phyloP scores from a whole-genome alignment of 2,888 invertebrate species.

The Hoplodrina ambigua region DNA sequence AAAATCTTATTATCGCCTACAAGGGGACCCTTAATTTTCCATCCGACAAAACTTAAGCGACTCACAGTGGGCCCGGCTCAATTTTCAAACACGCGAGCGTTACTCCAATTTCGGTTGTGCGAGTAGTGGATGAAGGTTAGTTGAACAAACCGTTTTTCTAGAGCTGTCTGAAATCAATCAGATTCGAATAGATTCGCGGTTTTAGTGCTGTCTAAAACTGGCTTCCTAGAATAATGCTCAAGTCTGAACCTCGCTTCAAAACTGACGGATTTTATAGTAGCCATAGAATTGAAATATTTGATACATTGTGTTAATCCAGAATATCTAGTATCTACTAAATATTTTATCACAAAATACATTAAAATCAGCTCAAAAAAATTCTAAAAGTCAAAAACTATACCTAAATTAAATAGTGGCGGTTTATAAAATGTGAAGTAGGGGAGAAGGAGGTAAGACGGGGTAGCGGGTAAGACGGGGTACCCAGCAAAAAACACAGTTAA shows the following conservation, averaged over 20 bases:
- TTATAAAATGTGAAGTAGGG: too few species aligned
- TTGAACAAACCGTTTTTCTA: conserved; percentile 6
- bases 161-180: conserved; percentile 11
- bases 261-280: background rate
- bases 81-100: conserved; percentile 34
- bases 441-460: too few species aligned
- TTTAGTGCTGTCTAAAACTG: background rate
- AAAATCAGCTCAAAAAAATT: too few species aligned
- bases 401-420: too few species aligned
- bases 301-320: too few species aligned
- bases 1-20: conserved; percentile 69
- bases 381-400: too few species aligned
- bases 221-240: background rate
- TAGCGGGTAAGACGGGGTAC: too few species aligned
- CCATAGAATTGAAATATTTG: too few species aligned
- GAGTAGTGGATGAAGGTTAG: conserved; percentile 2
- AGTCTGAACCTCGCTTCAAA: background rate
- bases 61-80: conserved; percentile 30
- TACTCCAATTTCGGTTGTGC: conserved; percentile 1
- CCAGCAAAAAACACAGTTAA: too few species aligned
- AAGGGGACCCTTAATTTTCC: conserved; percentile 68
- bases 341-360: too few species aligned
- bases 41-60: conserved; percentile 53
- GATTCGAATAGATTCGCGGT: background rate
- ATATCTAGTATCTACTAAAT: too few species aligned